Base-by-base conservation (phyloP, 2,797 vertebrate species). In the Xenopus petersii region DNA sequence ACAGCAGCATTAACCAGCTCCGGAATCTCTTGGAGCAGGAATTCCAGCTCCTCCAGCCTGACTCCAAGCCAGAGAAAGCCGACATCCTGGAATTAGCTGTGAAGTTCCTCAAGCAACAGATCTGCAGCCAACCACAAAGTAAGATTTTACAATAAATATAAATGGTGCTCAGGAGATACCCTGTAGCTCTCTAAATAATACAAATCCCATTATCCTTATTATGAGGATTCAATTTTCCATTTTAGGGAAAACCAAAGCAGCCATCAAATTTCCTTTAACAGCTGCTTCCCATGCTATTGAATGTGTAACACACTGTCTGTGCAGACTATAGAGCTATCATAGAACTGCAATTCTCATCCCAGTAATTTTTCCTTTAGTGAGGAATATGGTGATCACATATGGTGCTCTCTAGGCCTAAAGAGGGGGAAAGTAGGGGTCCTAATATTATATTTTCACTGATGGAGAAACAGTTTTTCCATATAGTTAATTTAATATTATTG, bases 1-100 rank as follows among this genome's bases (percentile, higher is more conserved):
- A 88, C 79, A 81, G 54, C 87, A 91, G 5, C 83, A 89, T 89
- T 0, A 87, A 90, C 74, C 89, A 89, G 83, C 89, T 92, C 79
- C 89, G 89, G 76, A 79, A 86, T 85, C 83, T 92, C 21, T 85
- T 91, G 85, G 82, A 85, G 80, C 82, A 86, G 80, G 91, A 92
- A 80, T 91, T 92, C 67, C 87, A 87, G 69, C 82, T 90, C 26
- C 87, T 88, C 26, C 83, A 83, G 64, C 88, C 88, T 4, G 87
- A 83, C 77, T 91, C 89, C 47, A 94, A 93, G 81, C 91, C 94
- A 62, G 92, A 94, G 84, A 93, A 93, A 81, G 92, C 92, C 0
- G 91, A 94, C 80, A 91, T 94, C 84, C 71, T 95, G 83, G 93
- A 94, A 74, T 82, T 92, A 86, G 80, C 93, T 0, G 92, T 94